phyloP scores from a whole-genome alignment of 1,140 invertebrate species.

The Drosophila sp. region DNA sequence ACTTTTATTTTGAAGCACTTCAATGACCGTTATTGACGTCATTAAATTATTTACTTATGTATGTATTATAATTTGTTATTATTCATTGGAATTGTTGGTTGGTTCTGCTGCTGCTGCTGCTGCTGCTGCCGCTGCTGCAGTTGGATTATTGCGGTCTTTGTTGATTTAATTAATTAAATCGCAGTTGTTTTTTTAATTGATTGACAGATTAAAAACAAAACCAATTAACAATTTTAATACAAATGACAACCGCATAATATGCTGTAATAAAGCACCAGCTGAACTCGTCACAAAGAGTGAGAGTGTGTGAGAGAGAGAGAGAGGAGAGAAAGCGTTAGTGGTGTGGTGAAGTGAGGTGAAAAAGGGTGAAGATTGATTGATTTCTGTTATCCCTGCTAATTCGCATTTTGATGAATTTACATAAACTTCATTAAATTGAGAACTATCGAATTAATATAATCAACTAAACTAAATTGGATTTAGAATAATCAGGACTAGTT shows the following conservation, averaged over 20 bases:
- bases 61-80: slow-evolving; percentile 64
- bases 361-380: neutral
- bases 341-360: neutral
- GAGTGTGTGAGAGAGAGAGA: neutral
- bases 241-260: slow-evolving; percentile 74
- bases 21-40: slow-evolving; percentile 42
- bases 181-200: slow-evolving; percentile 82
- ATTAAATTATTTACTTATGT: slow-evolving; percentile 53
- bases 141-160: slow-evolving; percentile 77
- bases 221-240: slow-evolving; percentile 82
- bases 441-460: too few relatives aligned
- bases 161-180: slow-evolving; percentile 82
- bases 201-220: slow-evolving; percentile 82
- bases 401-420: neutral
- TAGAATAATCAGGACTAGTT: too few relatives aligned
- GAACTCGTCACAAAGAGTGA: slow-evolving; percentile 12
- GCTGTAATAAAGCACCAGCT: slow-evolving; percentile 71
- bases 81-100: slow-evolving; percentile 32
- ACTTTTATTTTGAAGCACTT: neutral
- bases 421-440: neutral
- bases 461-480: too few relatives aligned
- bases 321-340: neutral
- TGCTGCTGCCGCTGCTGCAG: slow-evolving; percentile 43
- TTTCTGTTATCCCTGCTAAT: neutral
- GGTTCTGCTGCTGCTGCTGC: neutral